Percentiles rank a stretch among this genome's conserved stretches.
These are phyloP conservation scores for Linepithema humile DNA, from an alignment of 1,140 invertebrate genomes.

Conservation along the genomic window DNA sequence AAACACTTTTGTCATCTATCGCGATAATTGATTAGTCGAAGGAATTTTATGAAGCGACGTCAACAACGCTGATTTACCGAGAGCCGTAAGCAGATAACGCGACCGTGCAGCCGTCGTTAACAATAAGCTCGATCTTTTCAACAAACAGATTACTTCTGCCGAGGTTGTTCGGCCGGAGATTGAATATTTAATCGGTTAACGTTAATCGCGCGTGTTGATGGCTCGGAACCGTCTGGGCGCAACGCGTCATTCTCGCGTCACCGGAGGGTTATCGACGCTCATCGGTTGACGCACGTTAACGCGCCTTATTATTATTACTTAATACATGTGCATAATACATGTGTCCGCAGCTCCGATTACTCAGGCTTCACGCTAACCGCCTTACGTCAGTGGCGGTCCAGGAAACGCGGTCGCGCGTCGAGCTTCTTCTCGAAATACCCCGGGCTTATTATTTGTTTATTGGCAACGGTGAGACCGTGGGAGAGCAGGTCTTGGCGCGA, in stretches of 20 bases:
- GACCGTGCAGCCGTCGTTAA: too few species aligned
- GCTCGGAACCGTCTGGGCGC: not conserved
- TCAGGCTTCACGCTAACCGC: not conserved
- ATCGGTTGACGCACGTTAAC: not conserved
- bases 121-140: not conserved
- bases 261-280: not conserved
- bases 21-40: not conserved
- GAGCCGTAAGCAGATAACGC: not conserved
- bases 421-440: constrained; percentile 44
- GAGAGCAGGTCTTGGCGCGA: constrained; percentile 1
- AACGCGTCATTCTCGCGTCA: not conserved
- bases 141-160: not conserved
- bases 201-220: too few species aligned
- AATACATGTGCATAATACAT: not conserved
- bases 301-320: not conserved
- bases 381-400: constrained; percentile 31
- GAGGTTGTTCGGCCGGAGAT: too few species aligned
- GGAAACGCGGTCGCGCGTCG: constrained; percentile 10
- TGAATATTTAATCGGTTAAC: not conserved
- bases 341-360: not conserved
- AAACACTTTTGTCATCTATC: constrained; percentile 56
- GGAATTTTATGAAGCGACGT: not conserved
- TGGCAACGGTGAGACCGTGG: constrained; percentile 14
- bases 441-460: constrained; percentile 53
- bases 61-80: not conserved